phyloP scores from a whole-genome alignment of 2,888 invertebrate genomes.

The Drosophila demipolita region DNA sequence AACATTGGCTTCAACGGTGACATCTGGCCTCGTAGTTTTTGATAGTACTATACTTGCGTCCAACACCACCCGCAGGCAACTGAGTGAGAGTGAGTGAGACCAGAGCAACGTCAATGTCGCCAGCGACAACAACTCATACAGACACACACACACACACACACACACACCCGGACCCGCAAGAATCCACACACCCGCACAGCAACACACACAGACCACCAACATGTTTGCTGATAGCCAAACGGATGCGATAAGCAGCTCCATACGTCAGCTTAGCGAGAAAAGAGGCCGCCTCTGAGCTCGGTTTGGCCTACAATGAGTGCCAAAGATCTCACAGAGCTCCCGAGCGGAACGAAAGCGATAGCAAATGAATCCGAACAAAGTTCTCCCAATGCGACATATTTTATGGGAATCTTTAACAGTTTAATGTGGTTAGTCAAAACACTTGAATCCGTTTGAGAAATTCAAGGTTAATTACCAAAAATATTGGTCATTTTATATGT shows the following conservation, averaged over 20 bases:
- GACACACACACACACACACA: slow-evolving; percentile 6
- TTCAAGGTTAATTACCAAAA: not conserved
- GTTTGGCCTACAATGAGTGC: slow-evolving; percentile 9
- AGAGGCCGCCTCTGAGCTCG: slow-evolving; percentile 8
- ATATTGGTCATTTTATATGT: not conserved
- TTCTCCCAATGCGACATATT: not conserved
- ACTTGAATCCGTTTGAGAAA: not conserved
- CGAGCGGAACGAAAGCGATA: slow-evolving; percentile 5
- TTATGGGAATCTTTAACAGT: not conserved
- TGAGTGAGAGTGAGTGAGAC: slow-evolving; percentile 38
- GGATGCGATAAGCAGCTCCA: slow-evolving; percentile 48
- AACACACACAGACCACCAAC: not conserved
- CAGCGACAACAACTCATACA: slow-evolving; percentile 24
- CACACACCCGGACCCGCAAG: not conserved
- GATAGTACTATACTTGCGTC: slow-evolving; percentile 12
- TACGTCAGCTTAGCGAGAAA: slow-evolving; percentile 22
- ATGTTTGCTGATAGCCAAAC: slow-evolving; percentile 33
- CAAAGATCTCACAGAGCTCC: slow-evolving; percentile 29
- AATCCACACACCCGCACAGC: slow-evolving; percentile 7
- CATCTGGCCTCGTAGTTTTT: slow-evolving; percentile 28
- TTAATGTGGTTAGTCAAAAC: too few relatives aligned
- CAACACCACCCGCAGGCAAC: slow-evolving; percentile 39
- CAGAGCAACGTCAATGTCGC: slow-evolving; percentile 25
- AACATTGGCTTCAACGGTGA: slow-evolving; percentile 31
- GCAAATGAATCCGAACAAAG: not conserved